Conservation (phyloP, 2,888 invertebrate genomes). For the Rosalia funebris region DNA sequence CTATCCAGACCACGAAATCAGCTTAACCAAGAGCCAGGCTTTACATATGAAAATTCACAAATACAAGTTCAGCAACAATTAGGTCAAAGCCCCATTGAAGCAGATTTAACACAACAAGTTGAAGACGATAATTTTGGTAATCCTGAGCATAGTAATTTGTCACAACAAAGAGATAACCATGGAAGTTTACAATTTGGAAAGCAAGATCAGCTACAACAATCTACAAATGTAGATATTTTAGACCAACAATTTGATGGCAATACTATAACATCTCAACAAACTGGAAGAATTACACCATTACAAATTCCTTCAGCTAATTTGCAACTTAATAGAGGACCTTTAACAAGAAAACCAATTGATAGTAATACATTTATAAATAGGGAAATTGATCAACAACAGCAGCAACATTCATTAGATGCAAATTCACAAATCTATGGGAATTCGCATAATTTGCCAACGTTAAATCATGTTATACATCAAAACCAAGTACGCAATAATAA, state of each 20-base stretch:
- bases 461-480: conserved; percentile 13
- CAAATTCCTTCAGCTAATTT: conserved; percentile 10
- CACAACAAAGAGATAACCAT: neutral
- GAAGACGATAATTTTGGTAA: conserved; percentile 6
- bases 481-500: neutral
- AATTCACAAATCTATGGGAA: neutral
- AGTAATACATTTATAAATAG: conserved; percentile 23
- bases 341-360: conserved; percentile 10
- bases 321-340: conserved; percentile 10
- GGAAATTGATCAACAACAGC: conserved; percentile 28
- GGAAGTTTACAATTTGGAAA: conserved; percentile 16
- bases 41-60: too few species aligned
- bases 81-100: neutral
- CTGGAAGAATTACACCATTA: neutral
- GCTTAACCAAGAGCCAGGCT: neutral
- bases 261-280: too few species aligned
- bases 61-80: too few species aligned
- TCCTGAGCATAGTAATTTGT: neutral
- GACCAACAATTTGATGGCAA: neutral
- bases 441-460: neutral
- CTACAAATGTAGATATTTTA: too few species aligned
- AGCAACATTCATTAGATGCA: conserved; percentile 24
- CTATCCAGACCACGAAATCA: neutral
- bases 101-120: conserved; percentile 14
- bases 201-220: conserved; percentile 6